phyloP scores from a whole-genome alignment of 2,113 vertebrate genomes.

The Tupaia chinensis region DNA sequence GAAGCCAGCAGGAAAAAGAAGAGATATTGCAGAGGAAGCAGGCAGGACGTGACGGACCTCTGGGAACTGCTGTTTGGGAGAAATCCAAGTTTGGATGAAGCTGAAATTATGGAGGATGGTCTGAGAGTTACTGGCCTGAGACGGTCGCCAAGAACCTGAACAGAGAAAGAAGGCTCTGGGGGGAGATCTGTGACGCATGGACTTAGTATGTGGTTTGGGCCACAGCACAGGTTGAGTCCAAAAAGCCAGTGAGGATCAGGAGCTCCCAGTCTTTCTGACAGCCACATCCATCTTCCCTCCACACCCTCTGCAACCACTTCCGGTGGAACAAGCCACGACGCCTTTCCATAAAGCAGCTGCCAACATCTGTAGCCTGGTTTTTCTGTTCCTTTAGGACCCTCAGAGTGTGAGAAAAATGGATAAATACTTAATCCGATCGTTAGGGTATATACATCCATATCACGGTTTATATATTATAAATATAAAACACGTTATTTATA shows the following conservation, averaged over 20 bases:
- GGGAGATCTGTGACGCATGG: background rate
- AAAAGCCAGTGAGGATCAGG: background rate
- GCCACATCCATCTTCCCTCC: background rate
- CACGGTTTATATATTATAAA: background rate
- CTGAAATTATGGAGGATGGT: background rate
- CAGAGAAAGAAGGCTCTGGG: background rate
- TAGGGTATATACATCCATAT: background rate
- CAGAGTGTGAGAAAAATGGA: background rate
- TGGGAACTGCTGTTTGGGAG: background rate
- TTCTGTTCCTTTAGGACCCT: slow-evolving; percentile 27
- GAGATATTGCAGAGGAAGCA: slow-evolving; percentile 37
- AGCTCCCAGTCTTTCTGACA: background rate
- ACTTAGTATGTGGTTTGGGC: background rate
- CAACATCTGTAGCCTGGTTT: background rate
- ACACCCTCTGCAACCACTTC: background rate
- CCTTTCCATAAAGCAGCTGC: background rate
- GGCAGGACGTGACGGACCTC: background rate
- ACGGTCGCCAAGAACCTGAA: background rate
- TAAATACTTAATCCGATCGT: background rate
- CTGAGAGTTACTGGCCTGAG: background rate
- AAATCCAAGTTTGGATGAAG: background rate
- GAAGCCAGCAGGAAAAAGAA: background rate
- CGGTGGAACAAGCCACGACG: background rate
- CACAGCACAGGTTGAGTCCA: background rate
- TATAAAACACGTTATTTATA: background rate